These are phyloP conservation scores for Tetragnatha montana DNA, from an alignment of 2,888 invertebrate genomes.

Conservation along the genomic window DNA sequence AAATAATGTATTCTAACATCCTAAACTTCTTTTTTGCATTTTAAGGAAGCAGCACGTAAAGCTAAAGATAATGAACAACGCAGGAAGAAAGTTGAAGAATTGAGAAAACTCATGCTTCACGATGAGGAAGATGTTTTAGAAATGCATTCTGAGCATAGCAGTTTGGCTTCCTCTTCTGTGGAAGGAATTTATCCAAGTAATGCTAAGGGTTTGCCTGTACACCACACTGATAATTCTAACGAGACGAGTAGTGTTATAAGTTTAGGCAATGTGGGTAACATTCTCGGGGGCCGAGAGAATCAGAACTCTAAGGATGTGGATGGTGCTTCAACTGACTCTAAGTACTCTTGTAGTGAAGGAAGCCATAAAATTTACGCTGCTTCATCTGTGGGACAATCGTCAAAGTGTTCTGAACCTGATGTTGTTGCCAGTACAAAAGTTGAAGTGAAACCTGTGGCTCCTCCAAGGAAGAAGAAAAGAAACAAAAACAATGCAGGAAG, in stretches of 20 bases:
- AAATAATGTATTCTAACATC: no score
- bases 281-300: slow-evolving; percentile 80
- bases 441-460: slow-evolving; percentile 81
- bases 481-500: slow-evolving; percentile 38
- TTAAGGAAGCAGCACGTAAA: slow-evolving; percentile 72
- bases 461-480: slow-evolving; percentile 85
- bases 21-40: neutral
- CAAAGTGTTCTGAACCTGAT: slow-evolving; percentile 83
- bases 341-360: slow-evolving; percentile 59
- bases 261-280: slow-evolving; percentile 87
- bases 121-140: slow-evolving; percentile 78
- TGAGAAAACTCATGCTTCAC: slow-evolving; percentile 89
- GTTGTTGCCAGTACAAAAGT: slow-evolving; percentile 92
- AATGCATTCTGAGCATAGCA: slow-evolving; percentile 82
- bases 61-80: slow-evolving; percentile 78
- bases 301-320: slow-evolving; percentile 42
- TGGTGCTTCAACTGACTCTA: slow-evolving; percentile 50
- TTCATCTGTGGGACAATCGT: neutral
- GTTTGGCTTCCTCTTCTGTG: slow-evolving; percentile 87
- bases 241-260: slow-evolving; percentile 87
- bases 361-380: slow-evolving; percentile 24
- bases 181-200: slow-evolving; percentile 77
- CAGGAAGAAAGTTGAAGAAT: slow-evolving; percentile 87
- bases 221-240: slow-evolving; percentile 44
- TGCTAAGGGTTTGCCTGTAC: slow-evolving; percentile 17